Evolutionary conservation across 1,140 invertebrate genomes (phyloP).

Genomic region (Choristoneura fumiferana): DNA sequence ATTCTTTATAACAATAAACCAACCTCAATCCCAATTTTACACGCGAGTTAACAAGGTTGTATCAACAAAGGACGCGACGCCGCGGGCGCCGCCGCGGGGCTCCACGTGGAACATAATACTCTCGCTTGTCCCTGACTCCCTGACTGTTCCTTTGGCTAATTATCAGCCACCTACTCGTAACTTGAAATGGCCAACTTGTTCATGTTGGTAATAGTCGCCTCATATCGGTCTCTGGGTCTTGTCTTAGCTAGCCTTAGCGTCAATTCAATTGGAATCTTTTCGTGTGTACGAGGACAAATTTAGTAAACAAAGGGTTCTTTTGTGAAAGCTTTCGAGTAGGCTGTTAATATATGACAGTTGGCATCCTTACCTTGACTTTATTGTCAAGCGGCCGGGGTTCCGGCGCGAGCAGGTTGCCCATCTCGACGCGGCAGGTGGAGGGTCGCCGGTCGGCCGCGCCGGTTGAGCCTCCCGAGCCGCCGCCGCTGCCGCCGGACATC

Average conservation of each 20-base stretch:
- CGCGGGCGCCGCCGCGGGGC: background rate
- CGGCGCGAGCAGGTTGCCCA: conserved; percentile 70
- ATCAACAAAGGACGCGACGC: conserved; percentile 9
- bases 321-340: no score
- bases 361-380: conserved; percentile 70
- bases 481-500: conserved; percentile 50
- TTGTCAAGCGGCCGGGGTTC: conserved; percentile 72
- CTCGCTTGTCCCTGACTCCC: background rate
- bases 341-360: no score
- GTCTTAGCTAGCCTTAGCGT: no score
- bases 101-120: no score
- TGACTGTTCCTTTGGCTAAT: background rate
- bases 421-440: conserved; percentile 72
- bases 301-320: no score
- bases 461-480: conserved; percentile 13
- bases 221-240: no score
- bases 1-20: background rate
- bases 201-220: no score
- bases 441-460: conserved; percentile 42
- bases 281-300: no score
- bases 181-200: no score
- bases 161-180: no score
- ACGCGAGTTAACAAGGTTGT: conserved; percentile 4
- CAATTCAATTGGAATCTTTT: no score
- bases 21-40: background rate